These are phyloP conservation scores for Aegithalos caudatus DNA, from an alignment of 2,113 vertebrate species.

Conservation along the genomic window DNA sequence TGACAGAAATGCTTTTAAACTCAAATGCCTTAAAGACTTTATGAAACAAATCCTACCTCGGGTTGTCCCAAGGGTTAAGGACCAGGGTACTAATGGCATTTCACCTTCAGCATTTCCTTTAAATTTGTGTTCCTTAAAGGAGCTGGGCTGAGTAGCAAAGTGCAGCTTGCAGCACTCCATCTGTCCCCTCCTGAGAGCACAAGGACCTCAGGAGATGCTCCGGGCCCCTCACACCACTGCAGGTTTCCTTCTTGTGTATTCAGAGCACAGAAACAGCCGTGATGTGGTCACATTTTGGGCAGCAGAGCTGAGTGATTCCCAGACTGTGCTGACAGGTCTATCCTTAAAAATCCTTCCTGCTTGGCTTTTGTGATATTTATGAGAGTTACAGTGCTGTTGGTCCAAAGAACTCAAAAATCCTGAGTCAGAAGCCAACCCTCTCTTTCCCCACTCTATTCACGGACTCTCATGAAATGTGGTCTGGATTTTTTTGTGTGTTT, in stretches of 20 bases:
- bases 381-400: background rate
- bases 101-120: constrained; percentile 24
- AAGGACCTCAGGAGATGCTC: background rate
- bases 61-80: background rate
- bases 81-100: background rate
- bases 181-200: background rate
- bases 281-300: background rate
- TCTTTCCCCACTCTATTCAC: background rate
- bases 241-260: background rate
- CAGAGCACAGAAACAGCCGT: background rate
- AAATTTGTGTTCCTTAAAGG: background rate
- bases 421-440: background rate
- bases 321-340: background rate
- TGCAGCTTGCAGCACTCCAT: constrained; percentile 20
- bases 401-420: background rate
- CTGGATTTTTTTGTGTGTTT: background rate
- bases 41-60: background rate
- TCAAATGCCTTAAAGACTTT: background rate
- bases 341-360: background rate
- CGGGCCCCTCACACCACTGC: background rate
- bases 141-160: background rate
- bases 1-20: constrained; percentile 8
- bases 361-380: background rate
- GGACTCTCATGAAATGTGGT: background rate
- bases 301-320: background rate